Conservation (phyloP, 2,888 invertebrate species). For the Esperia sulphurella region DNA sequence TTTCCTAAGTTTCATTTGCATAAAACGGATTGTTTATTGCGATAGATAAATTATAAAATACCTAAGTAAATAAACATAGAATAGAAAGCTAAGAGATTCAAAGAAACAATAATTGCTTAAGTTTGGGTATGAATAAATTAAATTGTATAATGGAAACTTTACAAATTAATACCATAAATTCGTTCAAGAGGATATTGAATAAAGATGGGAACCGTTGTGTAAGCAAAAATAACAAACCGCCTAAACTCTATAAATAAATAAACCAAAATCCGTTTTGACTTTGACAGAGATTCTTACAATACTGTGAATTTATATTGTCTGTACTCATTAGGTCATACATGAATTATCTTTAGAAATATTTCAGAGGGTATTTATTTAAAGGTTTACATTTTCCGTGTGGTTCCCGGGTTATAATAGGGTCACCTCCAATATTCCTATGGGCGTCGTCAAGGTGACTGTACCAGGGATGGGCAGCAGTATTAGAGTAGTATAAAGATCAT, state of each 20-base stretch:
- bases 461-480: no score
- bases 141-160: not conserved
- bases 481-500: no score
- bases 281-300: no score
- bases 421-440: no score
- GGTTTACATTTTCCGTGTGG: no score
- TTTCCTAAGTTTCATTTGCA: not conserved
- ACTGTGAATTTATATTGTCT: no score
- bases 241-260: not conserved
- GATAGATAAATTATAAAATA: not conserved
- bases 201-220: not conserved
- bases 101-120: not conserved
- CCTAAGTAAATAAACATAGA: not conserved
- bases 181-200: not conserved
- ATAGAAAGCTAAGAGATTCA: not conserved
- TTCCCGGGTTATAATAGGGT: no score
- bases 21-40: not conserved
- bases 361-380: no score
- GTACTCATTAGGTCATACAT: no score
- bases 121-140: conserved; percentile 1
- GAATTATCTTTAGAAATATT: no score
- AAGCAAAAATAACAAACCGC: not conserved
- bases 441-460: no score
- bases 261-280: no score
- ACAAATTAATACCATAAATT: not conserved